A percentile compares a stretch with the other conserved stretches of the same genome.
Evolutionary conservation across 1,140 invertebrate genomes (phyloP).

Genomic region (Platorchestia sp.): DNA sequence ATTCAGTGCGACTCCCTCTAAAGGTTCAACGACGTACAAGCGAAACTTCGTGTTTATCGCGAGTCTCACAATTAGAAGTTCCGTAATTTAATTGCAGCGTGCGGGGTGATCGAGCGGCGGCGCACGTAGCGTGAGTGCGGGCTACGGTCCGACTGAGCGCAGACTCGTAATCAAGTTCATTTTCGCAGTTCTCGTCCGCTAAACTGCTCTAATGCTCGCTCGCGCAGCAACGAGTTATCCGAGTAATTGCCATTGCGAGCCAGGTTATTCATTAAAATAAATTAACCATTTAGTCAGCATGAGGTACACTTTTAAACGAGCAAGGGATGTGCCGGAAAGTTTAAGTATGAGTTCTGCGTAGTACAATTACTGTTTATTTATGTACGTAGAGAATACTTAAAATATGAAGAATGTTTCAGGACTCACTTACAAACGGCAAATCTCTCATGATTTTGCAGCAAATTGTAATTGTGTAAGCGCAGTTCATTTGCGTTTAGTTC

Average conservation of each 20-base stretch:
- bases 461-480: neutral
- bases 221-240: neutral
- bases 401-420: neutral
- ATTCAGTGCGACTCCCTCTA: neutral
- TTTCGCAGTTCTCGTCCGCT: neutral
- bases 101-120: neutral
- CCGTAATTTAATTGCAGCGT: neutral
- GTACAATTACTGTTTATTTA: neutral
- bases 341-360: neutral
- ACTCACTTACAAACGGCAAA: neutral
- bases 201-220: neutral
- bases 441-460: neutral
- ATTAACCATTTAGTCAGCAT: neutral
- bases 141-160: neutral
- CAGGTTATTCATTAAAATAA: neutral
- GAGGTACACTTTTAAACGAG: neutral
- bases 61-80: neutral
- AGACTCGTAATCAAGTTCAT: neutral
- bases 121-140: neutral
- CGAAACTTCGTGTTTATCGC: neutral
- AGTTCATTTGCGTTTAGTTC: neutral
- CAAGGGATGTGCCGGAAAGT: neutral
- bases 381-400: neutral
- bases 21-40: neutral
- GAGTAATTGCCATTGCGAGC: neutral